These are phyloP conservation scores for Petaurus breviceps DNA, from an alignment of 2,113 vertebrate genomes.

Conservation along the genomic window DNA sequence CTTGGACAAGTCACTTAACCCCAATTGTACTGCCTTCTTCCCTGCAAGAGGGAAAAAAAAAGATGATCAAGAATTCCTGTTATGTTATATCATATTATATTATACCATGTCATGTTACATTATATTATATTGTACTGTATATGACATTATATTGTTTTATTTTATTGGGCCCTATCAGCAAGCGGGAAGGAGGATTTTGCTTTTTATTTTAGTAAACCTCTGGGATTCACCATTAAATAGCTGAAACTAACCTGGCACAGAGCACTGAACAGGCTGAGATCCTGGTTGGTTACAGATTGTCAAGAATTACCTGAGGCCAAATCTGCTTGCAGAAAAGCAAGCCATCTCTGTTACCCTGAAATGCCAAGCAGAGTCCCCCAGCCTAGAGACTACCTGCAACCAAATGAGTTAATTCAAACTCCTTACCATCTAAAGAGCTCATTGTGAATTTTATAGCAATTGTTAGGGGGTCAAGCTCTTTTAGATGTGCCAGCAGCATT, in stretches of 20 bases:
- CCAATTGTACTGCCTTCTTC: no score
- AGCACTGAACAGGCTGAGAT: not conserved
- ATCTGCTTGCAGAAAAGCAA: not conserved
- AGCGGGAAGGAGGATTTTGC: not conserved
- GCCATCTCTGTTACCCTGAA: not conserved
- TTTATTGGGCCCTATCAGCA: not conserved
- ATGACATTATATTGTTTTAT: not conserved
- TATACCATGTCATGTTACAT: no score
- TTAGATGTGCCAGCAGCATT: not conserved
- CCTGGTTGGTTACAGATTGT: not conserved
- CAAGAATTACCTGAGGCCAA: not conserved
- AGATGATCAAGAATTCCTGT: no score
- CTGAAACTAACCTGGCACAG: not conserved
- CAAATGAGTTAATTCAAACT: fast-evolving
- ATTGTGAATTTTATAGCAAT: fast-evolving
- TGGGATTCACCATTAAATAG: not conserved
- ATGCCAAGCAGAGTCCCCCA: not conserved
- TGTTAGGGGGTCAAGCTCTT: not conserved
- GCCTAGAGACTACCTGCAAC: no score
- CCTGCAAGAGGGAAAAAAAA: no score
- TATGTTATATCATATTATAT: no score
- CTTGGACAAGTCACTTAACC: no score
- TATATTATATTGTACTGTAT: no score
- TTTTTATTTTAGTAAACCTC: not conserved
- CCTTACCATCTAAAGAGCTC: not conserved